Conservation (phyloP, 2,113 vertebrate genomes). For the Sylvietta virens region DNA sequence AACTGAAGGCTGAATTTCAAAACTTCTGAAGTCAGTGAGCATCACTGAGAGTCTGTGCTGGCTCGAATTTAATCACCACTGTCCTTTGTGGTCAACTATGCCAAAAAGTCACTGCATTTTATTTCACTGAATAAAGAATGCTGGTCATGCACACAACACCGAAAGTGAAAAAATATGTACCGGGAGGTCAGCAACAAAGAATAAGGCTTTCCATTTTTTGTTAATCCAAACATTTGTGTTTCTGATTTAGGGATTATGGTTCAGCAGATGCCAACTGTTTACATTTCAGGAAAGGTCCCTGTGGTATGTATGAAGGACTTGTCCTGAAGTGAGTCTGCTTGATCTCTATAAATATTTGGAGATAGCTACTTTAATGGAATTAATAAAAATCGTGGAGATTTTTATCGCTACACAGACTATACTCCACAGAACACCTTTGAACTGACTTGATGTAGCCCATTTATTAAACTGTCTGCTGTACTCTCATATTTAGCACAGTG, state of each 20-base stretch:
- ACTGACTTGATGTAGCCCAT: neutral
- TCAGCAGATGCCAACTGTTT: slow-evolving; percentile 40
- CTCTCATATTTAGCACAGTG: neutral
- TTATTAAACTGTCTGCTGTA: neutral
- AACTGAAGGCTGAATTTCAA: neutral
- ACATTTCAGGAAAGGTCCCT: slow-evolving; percentile 23
- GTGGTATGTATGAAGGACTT: slow-evolving; percentile 21
- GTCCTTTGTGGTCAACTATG: neutral
- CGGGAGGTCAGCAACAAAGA: neutral
- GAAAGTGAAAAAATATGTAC: neutral
- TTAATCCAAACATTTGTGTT: slow-evolving; percentile 54
- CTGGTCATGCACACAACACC: neutral
- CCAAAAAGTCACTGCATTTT: neutral
- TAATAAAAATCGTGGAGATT: neutral
- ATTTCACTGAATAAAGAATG: neutral
- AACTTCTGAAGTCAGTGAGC: neutral
- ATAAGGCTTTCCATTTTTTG: neutral
- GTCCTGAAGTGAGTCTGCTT: slow-evolving; percentile 23
- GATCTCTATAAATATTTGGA: slow-evolving; percentile 60
- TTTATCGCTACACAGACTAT: neutral
- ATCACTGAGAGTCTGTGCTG: neutral
- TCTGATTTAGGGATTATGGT: slow-evolving; percentile 37
- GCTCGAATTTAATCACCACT: neutral
- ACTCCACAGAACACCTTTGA: neutral
- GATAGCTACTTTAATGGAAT: slow-evolving; percentile 7